Evolutionary conservation across 2,113 vertebrate genomes (phyloP), one percentile per base, ranked within the genome.

Genomic region (Oreotrochilus melanogaster): DNA sequence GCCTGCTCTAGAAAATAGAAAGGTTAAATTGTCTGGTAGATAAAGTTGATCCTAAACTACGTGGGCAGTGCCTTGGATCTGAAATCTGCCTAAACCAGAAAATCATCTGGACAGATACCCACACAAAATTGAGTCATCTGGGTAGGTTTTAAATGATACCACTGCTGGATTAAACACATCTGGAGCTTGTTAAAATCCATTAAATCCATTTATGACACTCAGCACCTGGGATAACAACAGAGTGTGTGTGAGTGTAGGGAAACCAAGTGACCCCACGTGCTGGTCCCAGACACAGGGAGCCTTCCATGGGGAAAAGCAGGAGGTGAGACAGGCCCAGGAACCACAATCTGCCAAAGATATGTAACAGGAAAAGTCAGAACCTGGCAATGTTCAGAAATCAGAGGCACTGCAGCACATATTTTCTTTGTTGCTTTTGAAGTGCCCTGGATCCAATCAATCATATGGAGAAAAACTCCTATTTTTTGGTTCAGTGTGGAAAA

Each of bases 21-120:
- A 93, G 94, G 81, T 89, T 88, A 96, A 93, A 89, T 64, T 71
- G 47, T 60, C 85, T 39, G 62, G 47, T 70, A 95, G 91, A 91
- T 66, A 74, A 94, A 91, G 72, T 17, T 45, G n/a, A 56, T 83
- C 80, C 85, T 85, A 95, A 95, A 90, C 47, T 71, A 69, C 62
- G 54, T 15, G 74, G 42, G 53, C 69, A 82, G 73, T 15, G 45
- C 83, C 43, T 18, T 1, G 3, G 37, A 45, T 64, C 27, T 48
- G 95, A 92, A 91, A 91, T 87, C 42, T 37, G 87, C 95, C 33
- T 43, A 57, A 57, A 64, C 31, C 42, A 95, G 91, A 60, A 91
- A 58, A 94, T 58, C 54, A 66, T 16, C 64, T 35, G 85, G 28
- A 71, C 37, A 54, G 42, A 9, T 85, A 27, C 7, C n/a, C n/a